Percentiles rank a stretch among this genome's conserved stretches.
phyloP scores from a whole-genome alignment of 2,888 invertebrate species.

The Diadegma fenestrale region DNA sequence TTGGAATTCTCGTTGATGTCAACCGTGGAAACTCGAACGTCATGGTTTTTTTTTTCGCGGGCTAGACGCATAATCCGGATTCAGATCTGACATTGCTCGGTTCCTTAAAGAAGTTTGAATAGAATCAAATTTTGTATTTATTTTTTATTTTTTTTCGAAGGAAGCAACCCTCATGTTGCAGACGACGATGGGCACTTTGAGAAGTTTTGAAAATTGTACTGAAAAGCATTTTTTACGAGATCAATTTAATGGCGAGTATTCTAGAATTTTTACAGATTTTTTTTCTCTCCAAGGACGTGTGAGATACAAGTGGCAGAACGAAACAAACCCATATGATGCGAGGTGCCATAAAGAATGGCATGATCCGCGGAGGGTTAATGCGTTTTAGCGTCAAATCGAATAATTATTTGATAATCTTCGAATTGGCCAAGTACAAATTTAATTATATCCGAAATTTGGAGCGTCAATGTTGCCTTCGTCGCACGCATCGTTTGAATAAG shows the following conservation, averaged over 20 bases:
- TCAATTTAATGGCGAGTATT: no score
- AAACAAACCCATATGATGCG: no score
- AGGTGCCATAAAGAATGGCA: no score
- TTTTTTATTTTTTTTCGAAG: neutral
- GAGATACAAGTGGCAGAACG: no score
- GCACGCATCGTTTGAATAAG: neutral
- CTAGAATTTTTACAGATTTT: no score
- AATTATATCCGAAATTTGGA: neutral
- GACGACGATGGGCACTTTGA: neutral
- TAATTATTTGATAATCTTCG: neutral
- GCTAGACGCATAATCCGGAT: neutral
- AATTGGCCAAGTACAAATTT: neutral
- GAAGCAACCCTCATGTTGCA: neutral
- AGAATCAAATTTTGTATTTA: neutral
- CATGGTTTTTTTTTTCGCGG: neutral
- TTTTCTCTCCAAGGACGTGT: no score
- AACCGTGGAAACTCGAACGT: neutral
- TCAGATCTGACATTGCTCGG: slow-evolving; percentile 3
- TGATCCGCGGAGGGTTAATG: neutral
- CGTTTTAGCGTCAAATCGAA: neutral
- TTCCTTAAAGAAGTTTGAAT: neutral
- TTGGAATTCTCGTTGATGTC: neutral
- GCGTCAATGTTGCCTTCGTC: neutral
- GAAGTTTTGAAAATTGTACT: neutral
- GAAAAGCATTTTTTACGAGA: neutral